Base-by-base conservation (phyloP, 1,140 invertebrate species). In the Drosophila kanapiae region DNA sequence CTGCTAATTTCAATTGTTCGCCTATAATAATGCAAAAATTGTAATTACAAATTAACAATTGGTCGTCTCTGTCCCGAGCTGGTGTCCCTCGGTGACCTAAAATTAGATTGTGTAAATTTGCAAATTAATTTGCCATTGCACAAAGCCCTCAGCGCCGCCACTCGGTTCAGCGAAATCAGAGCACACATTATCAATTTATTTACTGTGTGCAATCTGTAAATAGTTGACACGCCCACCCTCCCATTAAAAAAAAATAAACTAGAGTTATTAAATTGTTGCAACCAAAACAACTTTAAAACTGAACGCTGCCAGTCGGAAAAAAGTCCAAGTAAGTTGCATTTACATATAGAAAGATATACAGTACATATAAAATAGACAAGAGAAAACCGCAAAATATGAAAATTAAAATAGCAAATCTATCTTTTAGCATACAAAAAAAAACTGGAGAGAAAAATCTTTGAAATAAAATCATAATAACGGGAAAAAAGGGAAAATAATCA, bases 11-110 rank as follows among this genome's bases (percentile, higher is more conserved):
- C 85, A 84, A 90, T 90, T 90, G 85, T 88, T 90, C 72, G 70
- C 69, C 68, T 79, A 82, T 82, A 87, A 90, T 88, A 72, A 82
- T 57, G 85, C 75, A 77, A 90, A 86, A 90, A 82, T 90, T 90
- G 82, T 90, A 90, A 90, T 90, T 90, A 90, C 85, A 90, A 90
- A 90, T 90, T 90, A 90, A 80, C 81, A 90, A 84, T 85, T 68
- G 79, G 72, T 67, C 43, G 38, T 16, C 35, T 53, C 40, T 27
- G 38, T 33, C 57, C 49, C 42, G n/a, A 16, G 45, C 10, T n/a
- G 0, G 49, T 31, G 42, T 54, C 74, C 61, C 48, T 37, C 31
- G 58, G 48, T 78, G 64, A 64, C 58, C 59, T 60, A 47, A 86
- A 86, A 82, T 78, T 77, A 67, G 63, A 78, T 69, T 78, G 72